Percentiles rank a stretch among this genome's conserved stretches.
Evolutionary conservation across 2,888 invertebrate species (phyloP).

Genomic region (Fabriciana adippe): DNA sequence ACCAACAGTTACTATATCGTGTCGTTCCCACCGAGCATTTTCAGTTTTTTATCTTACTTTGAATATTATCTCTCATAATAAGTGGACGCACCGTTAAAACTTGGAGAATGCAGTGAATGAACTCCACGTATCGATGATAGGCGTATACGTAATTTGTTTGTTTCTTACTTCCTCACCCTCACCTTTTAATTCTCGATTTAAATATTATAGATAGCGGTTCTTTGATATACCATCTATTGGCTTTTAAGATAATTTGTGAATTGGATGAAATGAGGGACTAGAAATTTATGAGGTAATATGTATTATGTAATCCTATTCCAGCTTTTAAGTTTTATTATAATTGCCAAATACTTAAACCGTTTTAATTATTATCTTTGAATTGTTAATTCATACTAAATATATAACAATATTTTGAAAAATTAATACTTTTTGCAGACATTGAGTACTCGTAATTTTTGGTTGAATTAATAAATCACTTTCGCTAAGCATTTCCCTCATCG

Average conservation of each 20-base stretch:
- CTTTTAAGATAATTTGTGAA: background rate
- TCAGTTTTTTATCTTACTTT: constrained; percentile 65
- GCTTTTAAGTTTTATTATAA: too few species aligned
- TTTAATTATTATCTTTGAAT: too few species aligned
- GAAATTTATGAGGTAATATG: too few species aligned
- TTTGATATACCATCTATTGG: background rate
- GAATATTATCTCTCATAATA: constrained; percentile 75
- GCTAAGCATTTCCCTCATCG: constrained; percentile 68
- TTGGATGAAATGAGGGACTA: too few species aligned
- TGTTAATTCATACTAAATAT: background rate
- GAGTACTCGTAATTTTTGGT: constrained; percentile 64
- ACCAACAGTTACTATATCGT: constrained; percentile 5
- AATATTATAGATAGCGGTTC: background rate
- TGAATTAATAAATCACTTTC: constrained; percentile 77
- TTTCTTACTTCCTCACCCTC: constrained; percentile 26
- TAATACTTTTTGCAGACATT: constrained; percentile 28
- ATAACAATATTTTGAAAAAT: background rate
- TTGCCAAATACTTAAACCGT: too few species aligned
- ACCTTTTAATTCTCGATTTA: constrained; percentile 18
- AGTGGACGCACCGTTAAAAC: constrained; percentile 65
- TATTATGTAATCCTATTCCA: too few species aligned
- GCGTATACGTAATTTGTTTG: constrained; percentile 41
- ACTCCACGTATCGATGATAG: constrained; percentile 59
- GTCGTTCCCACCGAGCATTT: constrained; percentile 18
- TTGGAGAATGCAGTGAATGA: constrained; percentile 53